Conservation (phyloP, 2,113 vertebrate species). For the Bujurquina vittata region DNA sequence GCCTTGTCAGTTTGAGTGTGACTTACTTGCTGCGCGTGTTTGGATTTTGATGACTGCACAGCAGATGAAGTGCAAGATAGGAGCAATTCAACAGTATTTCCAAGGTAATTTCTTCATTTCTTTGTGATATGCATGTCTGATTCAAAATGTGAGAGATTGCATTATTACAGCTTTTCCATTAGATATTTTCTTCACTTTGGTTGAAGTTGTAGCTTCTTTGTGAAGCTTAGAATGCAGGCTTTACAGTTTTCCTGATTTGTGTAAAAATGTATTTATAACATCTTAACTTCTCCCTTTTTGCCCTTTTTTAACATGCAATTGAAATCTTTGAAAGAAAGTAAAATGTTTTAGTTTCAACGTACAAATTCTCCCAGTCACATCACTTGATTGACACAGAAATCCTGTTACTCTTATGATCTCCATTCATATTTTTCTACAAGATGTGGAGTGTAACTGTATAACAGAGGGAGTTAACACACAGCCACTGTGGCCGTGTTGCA, state of each 20-base stretch:
- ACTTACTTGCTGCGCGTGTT: slow-evolving; percentile 28
- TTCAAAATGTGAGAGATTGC: background rate
- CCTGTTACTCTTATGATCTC: background rate
- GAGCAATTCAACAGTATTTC: background rate
- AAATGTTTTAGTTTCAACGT: background rate
- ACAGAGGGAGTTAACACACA: background rate
- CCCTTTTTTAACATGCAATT: background rate
- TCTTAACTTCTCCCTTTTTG: background rate
- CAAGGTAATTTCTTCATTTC: slow-evolving; percentile 48
- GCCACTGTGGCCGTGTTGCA: background rate
- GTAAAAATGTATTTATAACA: background rate
- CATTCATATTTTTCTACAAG: background rate
- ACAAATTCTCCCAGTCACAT: background rate
- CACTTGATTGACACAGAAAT: background rate
- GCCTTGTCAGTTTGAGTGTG: slow-evolving; percentile 53
- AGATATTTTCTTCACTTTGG: background rate
- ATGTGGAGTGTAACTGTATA: background rate
- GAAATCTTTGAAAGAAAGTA: background rate
- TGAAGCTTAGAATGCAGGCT: background rate
- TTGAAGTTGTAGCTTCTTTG: background rate
- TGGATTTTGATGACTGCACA: slow-evolving; percentile 59
- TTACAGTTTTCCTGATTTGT: background rate
- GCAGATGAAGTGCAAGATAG: slow-evolving; percentile 39
- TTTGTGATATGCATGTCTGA: background rate
- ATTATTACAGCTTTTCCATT: background rate